phyloP scores from a whole-genome alignment of 2,888 invertebrate genomes.

The Polyommatus icarus region DNA sequence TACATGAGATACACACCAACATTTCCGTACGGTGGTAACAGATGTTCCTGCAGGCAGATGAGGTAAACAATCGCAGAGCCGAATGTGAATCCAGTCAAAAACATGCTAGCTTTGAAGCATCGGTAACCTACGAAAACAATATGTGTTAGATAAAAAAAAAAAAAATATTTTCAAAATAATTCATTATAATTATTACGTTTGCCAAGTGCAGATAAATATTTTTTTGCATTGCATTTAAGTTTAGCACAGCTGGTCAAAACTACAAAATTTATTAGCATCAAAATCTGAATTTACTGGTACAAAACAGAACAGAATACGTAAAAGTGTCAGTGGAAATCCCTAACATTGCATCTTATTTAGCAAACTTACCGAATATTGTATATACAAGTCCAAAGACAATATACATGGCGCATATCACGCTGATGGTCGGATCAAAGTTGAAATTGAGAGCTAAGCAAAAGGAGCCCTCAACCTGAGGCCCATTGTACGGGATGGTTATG shows the following conservation, averaged over 20 bases:
- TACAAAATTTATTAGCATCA: no score
- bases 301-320: no score
- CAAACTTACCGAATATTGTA: constrained; percentile 87
- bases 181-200: neutral
- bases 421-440: constrained; percentile 83
- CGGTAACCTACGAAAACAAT: constrained; percentile 85
- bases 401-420: constrained; percentile 85
- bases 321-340: no score
- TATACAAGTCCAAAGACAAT: constrained; percentile 91
- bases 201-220: neutral
- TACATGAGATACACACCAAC: constrained; percentile 73
- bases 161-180: neutral
- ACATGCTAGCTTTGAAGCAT: constrained; percentile 93
- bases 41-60: constrained; percentile 89
- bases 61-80: constrained; percentile 90
- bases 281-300: no score
- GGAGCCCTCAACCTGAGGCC: constrained; percentile 72
- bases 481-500: constrained; percentile 61
- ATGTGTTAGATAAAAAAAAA: neutral
- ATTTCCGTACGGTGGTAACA: constrained; percentile 88
- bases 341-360: neutral
- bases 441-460: constrained; percentile 79
- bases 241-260: no score
- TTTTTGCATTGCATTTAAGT: no score
- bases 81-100: constrained; percentile 92